phyloP scores from a whole-genome alignment of 2,888 invertebrate genomes.

The Hemistola chrysoprasaria region DNA sequence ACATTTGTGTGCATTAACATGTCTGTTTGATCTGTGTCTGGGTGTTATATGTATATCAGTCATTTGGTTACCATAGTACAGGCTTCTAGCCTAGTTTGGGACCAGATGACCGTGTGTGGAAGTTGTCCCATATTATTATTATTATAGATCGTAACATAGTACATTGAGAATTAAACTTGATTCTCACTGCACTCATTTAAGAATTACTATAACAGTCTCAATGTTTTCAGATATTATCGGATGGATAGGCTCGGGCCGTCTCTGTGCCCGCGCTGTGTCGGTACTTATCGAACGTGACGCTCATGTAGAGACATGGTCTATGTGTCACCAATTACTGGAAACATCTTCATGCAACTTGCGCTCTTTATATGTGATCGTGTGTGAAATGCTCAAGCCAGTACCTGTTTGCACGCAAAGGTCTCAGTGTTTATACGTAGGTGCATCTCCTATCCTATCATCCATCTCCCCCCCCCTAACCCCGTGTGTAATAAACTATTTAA shows the following conservation, averaged over 20 bases:
- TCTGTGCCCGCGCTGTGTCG: slow-evolving; percentile 22
- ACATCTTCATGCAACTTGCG: neutral
- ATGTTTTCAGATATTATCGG: slow-evolving; percentile 15
- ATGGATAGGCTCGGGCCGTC: slow-evolving; percentile 24
- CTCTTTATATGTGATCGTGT: neutral
- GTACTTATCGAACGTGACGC: slow-evolving; percentile 23
- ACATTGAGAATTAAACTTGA: too few species aligned
- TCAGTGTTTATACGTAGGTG: slow-evolving; percentile 9
- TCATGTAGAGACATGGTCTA: slow-evolving; percentile 21
- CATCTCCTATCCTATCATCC: too few species aligned
- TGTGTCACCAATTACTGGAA: neutral
- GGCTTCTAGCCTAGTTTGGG: too few species aligned
- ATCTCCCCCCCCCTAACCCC: neutral
- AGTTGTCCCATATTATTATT: too few species aligned
- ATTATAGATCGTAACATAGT: too few species aligned
- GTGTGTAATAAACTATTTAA: slow-evolving; percentile 7
- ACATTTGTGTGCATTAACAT: too few species aligned
- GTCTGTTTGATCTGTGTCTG: too few species aligned
- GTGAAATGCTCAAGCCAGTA: slow-evolving; percentile 9
- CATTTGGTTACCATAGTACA: too few species aligned
- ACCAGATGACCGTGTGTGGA: too few species aligned
- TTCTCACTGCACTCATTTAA: too few species aligned
- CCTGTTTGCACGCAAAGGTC: slow-evolving; percentile 2
- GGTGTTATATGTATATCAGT: too few species aligned
- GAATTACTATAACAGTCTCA: too few species aligned